Evolutionary conservation across 2,888 invertebrate species (phyloP).

Genomic region (Protonemura montana): DNA sequence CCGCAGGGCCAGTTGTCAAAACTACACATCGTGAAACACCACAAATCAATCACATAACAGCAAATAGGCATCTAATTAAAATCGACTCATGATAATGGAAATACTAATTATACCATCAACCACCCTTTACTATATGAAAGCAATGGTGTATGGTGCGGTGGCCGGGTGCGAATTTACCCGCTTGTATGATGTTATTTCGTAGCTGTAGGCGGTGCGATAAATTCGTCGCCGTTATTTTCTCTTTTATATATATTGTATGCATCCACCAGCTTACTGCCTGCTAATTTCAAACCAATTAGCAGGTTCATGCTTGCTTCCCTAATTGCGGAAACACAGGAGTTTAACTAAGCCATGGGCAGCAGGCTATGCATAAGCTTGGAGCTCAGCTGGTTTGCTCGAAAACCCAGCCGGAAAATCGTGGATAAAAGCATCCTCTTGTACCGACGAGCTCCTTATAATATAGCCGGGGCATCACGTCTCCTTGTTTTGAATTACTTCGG

Average conservation of each 20-base stretch:
- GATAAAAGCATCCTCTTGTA: constrained; percentile 10
- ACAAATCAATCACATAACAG: not conserved
- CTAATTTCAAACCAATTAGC: constrained; percentile 29
- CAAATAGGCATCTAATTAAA: not conserved
- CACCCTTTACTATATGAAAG: not conserved
- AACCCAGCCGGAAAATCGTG: not conserved
- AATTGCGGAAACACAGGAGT: constrained; percentile 14
- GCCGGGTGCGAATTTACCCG: not conserved
- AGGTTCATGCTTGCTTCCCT: not conserved
- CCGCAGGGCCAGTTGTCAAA: no score
- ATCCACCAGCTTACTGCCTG: not conserved
- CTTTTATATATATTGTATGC: not conserved
- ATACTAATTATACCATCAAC: not conserved
- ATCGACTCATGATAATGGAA: not conserved
- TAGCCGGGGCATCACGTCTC: not conserved
- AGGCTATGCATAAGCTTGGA: not conserved
- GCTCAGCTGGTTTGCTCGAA: not conserved
- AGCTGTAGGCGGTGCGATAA: not conserved
- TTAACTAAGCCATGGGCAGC: constrained; percentile 16
- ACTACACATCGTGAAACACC: no score
- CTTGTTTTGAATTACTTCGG: no score
- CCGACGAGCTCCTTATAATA: not conserved
- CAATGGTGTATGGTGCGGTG: not conserved
- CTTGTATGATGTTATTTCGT: not conserved
- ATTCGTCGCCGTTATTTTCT: not conserved